Conservation (phyloP, 2,888 invertebrate genomes). For the Yponomeuta evonymella region DNA sequence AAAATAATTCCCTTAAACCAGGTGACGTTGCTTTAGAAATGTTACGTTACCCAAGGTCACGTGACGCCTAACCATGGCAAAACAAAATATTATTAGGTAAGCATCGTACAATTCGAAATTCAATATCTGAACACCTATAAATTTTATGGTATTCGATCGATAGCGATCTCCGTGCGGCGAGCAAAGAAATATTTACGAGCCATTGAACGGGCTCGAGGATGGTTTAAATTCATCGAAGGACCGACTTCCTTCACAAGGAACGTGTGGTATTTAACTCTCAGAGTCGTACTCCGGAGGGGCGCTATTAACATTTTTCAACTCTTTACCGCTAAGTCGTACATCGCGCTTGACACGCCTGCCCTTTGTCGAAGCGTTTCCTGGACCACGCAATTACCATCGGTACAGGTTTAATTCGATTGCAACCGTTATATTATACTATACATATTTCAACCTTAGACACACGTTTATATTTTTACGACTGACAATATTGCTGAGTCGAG, state of each 20-base stretch:
- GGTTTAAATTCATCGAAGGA: slow-evolving; percentile 56
- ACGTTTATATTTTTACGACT: background rate
- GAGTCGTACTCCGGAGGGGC: slow-evolving; percentile 21
- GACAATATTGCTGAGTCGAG: background rate
- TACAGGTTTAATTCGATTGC: background rate
- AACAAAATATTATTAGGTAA: slow-evolving; percentile 34
- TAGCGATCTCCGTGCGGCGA: slow-evolving; percentile 44
- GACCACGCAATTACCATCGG: background rate
- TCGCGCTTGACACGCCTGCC: slow-evolving; percentile 9
- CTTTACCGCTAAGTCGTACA: slow-evolving; percentile 9
- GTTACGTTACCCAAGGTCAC: background rate
- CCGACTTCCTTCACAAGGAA: slow-evolving; percentile 19
- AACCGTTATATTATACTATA: too few species aligned
- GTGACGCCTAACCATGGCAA: background rate
- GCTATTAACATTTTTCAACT: slow-evolving; percentile 23
- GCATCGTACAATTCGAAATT: slow-evolving; percentile 51
- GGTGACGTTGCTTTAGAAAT: background rate
- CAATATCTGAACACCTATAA: slow-evolving; percentile 57
- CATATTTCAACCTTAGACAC: background rate
- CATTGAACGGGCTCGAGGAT: slow-evolving; percentile 42
- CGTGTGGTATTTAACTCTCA: slow-evolving; percentile 28
- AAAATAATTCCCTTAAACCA: slow-evolving; percentile 29
- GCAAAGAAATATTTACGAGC: slow-evolving; percentile 50
- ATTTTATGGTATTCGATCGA: slow-evolving; percentile 57
- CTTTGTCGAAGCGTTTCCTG: slow-evolving; percentile 12